Conservation (phyloP, 1,140 invertebrate genomes). For the Penaeus japonicus region DNA sequence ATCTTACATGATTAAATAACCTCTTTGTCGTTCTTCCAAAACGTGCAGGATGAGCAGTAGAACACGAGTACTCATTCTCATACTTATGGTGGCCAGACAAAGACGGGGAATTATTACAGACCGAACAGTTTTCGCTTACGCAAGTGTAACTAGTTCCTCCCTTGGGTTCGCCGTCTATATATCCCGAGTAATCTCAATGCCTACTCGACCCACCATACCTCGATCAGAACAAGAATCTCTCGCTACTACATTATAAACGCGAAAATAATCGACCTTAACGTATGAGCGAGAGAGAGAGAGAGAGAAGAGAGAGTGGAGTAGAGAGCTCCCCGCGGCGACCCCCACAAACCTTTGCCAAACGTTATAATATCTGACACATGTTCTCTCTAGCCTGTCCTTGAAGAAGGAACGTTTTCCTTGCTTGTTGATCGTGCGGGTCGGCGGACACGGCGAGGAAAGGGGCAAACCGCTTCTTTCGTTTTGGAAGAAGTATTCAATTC, state of each 20-base stretch:
- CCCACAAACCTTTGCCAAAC: slow-evolving; percentile 45
- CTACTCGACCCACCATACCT: too few relatives aligned
- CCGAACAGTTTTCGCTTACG: too few relatives aligned
- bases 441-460: background rate
- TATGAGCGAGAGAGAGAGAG: slow-evolving; percentile 16
- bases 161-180: too few relatives aligned
- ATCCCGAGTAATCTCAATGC: too few relatives aligned
- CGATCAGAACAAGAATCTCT: too few relatives aligned
- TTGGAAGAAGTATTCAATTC: slow-evolving; percentile 43
- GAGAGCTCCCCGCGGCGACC: background rate
- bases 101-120: too few relatives aligned
- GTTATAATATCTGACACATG: slow-evolving; percentile 46
- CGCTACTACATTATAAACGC: background rate
- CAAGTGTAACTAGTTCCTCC: too few relatives aligned
- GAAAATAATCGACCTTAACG: background rate
- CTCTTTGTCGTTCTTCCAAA: too few relatives aligned
- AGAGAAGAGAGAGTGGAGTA: background rate
- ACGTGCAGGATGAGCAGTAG: too few relatives aligned
- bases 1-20: too few relatives aligned
- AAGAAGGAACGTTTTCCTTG: slow-evolving; percentile 53
- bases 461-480: slow-evolving; percentile 22
- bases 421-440: slow-evolving; percentile 32
- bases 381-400: slow-evolving; percentile 42
- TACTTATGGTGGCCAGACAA: too few relatives aligned
- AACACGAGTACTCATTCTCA: too few relatives aligned